Evolutionary conservation across 1,140 invertebrate genomes (phyloP), one percentile per base, ranked within the genome.

Genomic region (Drosophila carrolli): DNA sequence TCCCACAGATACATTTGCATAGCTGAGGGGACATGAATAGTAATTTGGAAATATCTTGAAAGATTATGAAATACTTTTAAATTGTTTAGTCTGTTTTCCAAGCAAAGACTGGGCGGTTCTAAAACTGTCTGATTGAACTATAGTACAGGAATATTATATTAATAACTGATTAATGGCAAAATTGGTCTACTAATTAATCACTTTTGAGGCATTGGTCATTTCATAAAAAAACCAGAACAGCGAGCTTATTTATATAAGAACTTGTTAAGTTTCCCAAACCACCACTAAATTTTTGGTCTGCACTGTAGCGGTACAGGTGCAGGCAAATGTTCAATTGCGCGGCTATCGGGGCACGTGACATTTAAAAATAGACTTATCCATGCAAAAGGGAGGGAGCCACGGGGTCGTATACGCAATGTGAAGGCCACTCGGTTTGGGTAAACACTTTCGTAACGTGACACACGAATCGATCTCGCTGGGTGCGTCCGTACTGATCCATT

Each of bases 291-390:
- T 59, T n/a, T 11, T 41, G 4, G 43, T 16, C 60, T 2, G 9
- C 16, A 43, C 23, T 60, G 60, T 61, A 0, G 5, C 9, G 27
- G 46, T 44, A 43, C 60, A 68, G 65, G 65, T 70, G 50, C 41
- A 46, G 46, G 48, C 0, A 53, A 37, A 27, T 53, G 63, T 57
- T 58, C 46, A 48, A 66, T 47, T 51, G 35, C 35, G 37, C 46
- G 32, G 51, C 44, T 56, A 76, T 60, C 60, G 55, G 29, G 38
- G 73, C 82, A 88, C 83, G 83, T 88, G 83, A 88, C 84, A 70
- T 38, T 66, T 77, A 83, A 73, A 85, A 75, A 78, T 85, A 85
- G 66, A 81, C 23, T 43, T 59, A 59, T 63, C 65, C 55, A 79
- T 81, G 57, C 59, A 61, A 65, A 81, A 44, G 35, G 14, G 7